Conservation (phyloP, 1,140 invertebrate species). For the Lordiphosa stackelbergi region DNA sequence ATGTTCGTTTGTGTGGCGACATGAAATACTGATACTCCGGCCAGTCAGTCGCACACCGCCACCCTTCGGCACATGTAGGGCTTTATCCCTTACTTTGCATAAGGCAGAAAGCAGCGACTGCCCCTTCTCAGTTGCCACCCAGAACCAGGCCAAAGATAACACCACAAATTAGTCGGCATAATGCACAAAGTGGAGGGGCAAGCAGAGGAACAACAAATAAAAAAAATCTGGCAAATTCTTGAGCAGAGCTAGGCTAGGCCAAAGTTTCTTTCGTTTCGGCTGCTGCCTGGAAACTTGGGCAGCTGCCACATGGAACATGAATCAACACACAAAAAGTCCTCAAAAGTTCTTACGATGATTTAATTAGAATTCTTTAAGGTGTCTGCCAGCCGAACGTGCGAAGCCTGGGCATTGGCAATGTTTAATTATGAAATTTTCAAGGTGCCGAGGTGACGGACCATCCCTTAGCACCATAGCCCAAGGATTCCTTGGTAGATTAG, state of each 20-base stretch:
- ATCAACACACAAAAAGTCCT: constrained; percentile 68
- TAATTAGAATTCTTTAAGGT: constrained; percentile 75
- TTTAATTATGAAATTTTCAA: constrained; percentile 75
- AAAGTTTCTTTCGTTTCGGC: constrained; percentile 29
- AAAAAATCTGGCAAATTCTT: constrained; percentile 46
- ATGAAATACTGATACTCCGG: constrained; percentile 58
- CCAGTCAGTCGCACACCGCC: constrained; percentile 10
- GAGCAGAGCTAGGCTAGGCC: constrained; percentile 13
- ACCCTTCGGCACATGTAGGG: constrained; percentile 40
- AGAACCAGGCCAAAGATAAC: constrained; percentile 61
- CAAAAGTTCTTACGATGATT: constrained; percentile 69
- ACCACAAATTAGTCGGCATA: constrained; percentile 69
- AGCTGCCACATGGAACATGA: constrained; percentile 70
- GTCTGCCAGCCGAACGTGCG: constrained; percentile 21
- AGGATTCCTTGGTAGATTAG: constrained; percentile 55
- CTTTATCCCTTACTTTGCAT: constrained; percentile 45
- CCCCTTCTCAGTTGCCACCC: constrained; percentile 6
- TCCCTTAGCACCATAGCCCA: not conserved
- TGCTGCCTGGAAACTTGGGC: constrained; percentile 47
- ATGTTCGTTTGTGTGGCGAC: constrained; percentile 26
- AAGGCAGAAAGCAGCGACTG: constrained; percentile 33
- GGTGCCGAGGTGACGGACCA: constrained; percentile 35
- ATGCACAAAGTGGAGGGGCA: constrained; percentile 35
- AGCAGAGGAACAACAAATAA: constrained; percentile 29
- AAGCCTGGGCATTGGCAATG: constrained; percentile 26